These are phyloP conservation scores for Cheilosia urbana DNA, from an alignment of 2,888 invertebrate genomes.

Conservation along the genomic window DNA sequence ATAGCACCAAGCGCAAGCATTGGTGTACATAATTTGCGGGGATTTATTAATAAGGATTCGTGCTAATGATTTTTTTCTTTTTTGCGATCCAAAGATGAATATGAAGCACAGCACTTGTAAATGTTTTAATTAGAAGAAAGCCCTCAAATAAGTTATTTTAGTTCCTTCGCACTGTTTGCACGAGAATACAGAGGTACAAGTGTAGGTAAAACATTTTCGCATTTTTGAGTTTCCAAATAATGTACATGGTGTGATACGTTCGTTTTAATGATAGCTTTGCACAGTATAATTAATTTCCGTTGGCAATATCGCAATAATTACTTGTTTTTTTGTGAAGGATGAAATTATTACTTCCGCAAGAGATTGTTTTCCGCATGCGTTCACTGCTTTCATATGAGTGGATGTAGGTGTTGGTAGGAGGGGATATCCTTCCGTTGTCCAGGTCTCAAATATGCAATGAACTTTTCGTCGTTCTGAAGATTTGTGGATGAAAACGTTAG, in stretches of 20 bases:
- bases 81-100: conserved; percentile 40
- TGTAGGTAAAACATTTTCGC: conserved; percentile 46
- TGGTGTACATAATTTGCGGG: conserved; percentile 39
- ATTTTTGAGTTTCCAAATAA: conserved; percentile 61
- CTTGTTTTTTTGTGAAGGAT: conserved; percentile 19
- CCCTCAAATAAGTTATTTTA: conserved; percentile 31
- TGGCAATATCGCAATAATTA: conserved; percentile 11
- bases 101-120: conserved; percentile 13
- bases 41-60: conserved; percentile 65
- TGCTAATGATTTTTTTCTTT: conserved; percentile 42
- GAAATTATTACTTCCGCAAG: not conserved
- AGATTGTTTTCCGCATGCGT: conserved; percentile 9
- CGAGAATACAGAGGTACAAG: not conserved
- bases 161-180: conserved; percentile 2
- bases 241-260: conserved; percentile 20
- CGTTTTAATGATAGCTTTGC: conserved; percentile 66
- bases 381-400: not conserved
- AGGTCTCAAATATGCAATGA: too few relatives aligned
- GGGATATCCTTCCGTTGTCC: too few relatives aligned
- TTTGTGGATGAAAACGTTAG: too few relatives aligned
- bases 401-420: too few relatives aligned
- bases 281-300: conserved; percentile 58
- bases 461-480: too few relatives aligned
- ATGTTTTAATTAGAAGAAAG: conserved; percentile 68
- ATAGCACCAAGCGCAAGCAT: not conserved